Conservation (phyloP, 2,113 vertebrate genomes). For the Dasyprocta punctata region DNA sequence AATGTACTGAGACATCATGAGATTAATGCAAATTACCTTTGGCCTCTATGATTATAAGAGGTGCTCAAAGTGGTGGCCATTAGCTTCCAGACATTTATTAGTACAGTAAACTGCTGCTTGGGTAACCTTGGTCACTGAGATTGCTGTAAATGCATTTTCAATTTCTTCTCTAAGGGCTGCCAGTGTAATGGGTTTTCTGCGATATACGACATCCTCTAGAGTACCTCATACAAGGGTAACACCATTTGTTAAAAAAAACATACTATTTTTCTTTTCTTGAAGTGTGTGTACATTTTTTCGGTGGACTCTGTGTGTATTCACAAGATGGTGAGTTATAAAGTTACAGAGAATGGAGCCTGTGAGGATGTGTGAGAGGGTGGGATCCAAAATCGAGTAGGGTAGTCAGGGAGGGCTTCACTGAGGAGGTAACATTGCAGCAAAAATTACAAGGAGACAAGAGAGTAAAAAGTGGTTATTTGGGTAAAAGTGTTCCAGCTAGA, state of each 20-base stretch:
- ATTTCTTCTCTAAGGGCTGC: neutral
- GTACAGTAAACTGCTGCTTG: neutral
- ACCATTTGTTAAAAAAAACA: neutral
- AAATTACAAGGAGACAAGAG: neutral
- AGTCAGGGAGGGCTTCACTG: neutral
- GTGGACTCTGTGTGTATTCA: neutral
- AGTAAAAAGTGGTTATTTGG: neutral
- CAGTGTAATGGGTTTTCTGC: neutral
- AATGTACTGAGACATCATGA: neutral
- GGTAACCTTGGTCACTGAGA: neutral
- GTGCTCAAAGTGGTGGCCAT: neutral
- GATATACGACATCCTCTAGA: neutral
- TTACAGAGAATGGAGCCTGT: neutral
- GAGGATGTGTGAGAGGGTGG: neutral
- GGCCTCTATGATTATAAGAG: neutral
- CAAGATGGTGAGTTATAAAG: neutral
- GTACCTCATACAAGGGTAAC: neutral
- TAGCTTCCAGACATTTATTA: neutral
- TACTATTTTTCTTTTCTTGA: neutral
- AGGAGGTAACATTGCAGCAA: neutral
- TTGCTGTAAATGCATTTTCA: neutral
- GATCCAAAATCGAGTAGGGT: neutral
- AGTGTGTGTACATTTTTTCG: neutral
- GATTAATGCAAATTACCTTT: neutral
- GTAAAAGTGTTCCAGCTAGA: neutral